Conservation (phyloP, 2,113 vertebrate genomes). For the Gasterosteus aculeatus region DNA sequence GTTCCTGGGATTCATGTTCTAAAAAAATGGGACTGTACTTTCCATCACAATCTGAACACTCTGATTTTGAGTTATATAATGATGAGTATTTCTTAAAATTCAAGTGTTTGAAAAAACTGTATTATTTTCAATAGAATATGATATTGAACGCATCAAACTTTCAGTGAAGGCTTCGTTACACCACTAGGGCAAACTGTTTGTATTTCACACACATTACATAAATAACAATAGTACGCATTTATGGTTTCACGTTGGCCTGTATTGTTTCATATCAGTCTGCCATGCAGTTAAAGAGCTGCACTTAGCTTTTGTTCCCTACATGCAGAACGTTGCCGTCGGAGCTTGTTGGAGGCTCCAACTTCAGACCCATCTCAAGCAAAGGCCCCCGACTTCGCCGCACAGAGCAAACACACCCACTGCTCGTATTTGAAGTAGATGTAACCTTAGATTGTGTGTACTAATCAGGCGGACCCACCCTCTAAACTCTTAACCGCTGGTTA, state of each 20-base stretch:
- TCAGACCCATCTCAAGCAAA: constrained; percentile 24
- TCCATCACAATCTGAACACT: background rate
- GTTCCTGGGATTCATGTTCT: background rate
- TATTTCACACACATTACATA: background rate
- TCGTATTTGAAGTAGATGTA: constrained; percentile 54
- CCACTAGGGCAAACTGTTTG: background rate
- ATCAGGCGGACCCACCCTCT: constrained; percentile 40
- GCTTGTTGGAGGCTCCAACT: constrained; percentile 3
- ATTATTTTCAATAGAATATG: background rate
- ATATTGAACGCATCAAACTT: background rate
- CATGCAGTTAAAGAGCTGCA: background rate
- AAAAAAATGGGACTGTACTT: background rate
- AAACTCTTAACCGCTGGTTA: constrained; percentile 59
- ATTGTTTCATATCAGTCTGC: background rate
- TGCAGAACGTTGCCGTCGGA: background rate
- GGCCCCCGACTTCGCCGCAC: constrained; percentile 16
- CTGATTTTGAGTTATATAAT: background rate
- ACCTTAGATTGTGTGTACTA: constrained; percentile 52
- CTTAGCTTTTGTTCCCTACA: background rate
- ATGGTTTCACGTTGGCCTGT: background rate
- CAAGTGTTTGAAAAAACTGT: background rate
- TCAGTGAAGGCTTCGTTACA: background rate
- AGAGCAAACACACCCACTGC: constrained; percentile 43
- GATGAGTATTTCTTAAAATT: background rate
- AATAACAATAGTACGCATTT: background rate